phyloP scores from a whole-genome alignment of 2,797 vertebrate genomes.

The Molossus molossus region DNA sequence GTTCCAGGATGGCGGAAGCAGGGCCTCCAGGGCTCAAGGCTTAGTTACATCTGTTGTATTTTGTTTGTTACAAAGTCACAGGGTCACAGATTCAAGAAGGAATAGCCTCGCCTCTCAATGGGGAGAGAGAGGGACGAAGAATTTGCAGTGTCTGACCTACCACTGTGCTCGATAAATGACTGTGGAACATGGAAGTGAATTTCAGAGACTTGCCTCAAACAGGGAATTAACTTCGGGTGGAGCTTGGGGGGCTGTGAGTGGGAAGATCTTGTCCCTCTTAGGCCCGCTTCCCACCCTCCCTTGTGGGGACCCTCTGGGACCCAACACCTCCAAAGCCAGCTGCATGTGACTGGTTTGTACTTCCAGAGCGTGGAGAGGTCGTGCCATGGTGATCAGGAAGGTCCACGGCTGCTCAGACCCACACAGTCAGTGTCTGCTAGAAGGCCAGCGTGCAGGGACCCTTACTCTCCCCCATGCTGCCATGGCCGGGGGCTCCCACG shows the following conservation, averaged over 20 bases:
- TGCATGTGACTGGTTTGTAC: fast-evolving
- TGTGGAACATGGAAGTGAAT: background rate
- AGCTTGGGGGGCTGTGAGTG: background rate
- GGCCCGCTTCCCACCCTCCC: too few relatives aligned
- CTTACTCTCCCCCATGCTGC: background rate
- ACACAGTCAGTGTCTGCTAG: background rate
- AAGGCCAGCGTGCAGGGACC: background rate
- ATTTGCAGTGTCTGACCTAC: background rate
- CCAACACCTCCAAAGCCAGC: background rate
- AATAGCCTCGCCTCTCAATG: background rate
- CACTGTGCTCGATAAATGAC: background rate
- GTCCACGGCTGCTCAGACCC: background rate
- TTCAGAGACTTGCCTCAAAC: background rate
- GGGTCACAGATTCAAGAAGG: background rate
- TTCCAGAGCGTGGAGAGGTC: background rate
- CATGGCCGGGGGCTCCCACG: background rate
- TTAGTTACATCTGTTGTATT: background rate
- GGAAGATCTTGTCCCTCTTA: background rate
- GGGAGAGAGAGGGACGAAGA: background rate
- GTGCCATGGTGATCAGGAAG: fast-evolving
- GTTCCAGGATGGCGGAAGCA: background rate
- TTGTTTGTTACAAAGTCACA: too few relatives aligned
- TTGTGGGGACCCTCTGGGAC: background rate
- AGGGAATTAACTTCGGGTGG: background rate
- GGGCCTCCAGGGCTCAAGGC: background rate